Base-by-base conservation (phyloP, 2,888 invertebrate species). In the Chrysolina haemoptera region DNA sequence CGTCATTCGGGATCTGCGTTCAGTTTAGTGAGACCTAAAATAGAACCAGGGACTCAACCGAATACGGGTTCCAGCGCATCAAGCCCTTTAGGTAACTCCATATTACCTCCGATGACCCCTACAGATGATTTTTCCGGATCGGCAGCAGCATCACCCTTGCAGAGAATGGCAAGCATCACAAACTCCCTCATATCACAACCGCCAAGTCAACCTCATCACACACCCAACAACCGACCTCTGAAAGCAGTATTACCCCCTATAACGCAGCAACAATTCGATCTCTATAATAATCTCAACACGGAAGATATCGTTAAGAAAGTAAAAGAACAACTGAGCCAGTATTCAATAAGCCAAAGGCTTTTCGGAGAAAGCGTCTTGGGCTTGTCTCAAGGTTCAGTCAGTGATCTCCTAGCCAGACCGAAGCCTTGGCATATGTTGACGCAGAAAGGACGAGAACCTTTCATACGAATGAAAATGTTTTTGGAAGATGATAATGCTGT, bases 391-490 rank as follows among this genome's bases (percentile, higher is more conserved):
- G 99, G 99, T 48, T 98, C 98, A 5, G 99, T 99, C 0, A 98
- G 98, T 63, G 99, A 99, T 88, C 91, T 99, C 55, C 90, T 99
- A 78, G 99, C 99, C 27, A 90, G 99, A 68, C 99, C 99, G 46
- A 99, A 99, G 87, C 98, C 98, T 0, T 99, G 99, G 99, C 97
- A 98, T 86, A 98, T 98, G 98, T 91, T 99, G 66, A 99, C 99
- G 14, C 97, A 96, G 86, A 98, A 98, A 88, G 98, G 98, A 1
- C 91, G 98, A 35, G 98, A 98, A 86, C 98, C 98, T 0, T 98
- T 98, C 89, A 98, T 98, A 78, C 91, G 98, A 75, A 98, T 98
- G 98, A 97, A 98, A 88, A 96, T 98, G 94, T 98, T 98, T 89
- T 90, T 98, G 80, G 97, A 97, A 88, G 98, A 98, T 84, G 97